Evolutionary conservation across 1,140 invertebrate genomes (phyloP).

Genomic region (Oscheius sp.): DNA sequence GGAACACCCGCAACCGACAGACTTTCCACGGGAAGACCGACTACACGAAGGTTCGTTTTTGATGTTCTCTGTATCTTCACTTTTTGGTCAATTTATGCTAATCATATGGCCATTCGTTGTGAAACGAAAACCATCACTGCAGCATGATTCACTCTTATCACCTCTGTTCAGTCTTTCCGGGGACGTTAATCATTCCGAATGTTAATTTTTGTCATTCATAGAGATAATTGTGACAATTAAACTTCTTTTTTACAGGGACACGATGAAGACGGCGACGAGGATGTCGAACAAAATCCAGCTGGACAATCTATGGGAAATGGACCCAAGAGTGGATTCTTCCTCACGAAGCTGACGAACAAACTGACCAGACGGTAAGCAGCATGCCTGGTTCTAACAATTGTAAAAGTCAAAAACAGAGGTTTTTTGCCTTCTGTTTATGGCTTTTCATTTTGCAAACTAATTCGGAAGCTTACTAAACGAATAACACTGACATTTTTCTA

Average conservation of each 20-base stretch:
- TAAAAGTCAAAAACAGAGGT: neutral
- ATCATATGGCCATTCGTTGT: neutral
- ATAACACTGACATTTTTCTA: neutral
- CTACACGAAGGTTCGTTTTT: constrained; percentile 49
- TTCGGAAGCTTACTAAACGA: constrained; percentile 6
- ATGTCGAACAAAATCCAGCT: constrained; percentile 24
- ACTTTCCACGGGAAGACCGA: constrained; percentile 61
- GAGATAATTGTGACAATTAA: no score
- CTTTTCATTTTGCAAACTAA: no score
- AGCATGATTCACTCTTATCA: neutral
- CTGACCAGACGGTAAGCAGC: constrained; percentile 54
- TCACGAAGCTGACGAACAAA: constrained; percentile 56
- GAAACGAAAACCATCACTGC: constrained; percentile 3
- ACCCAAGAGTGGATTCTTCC: constrained; percentile 50
- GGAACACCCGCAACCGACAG: constrained; percentile 56
- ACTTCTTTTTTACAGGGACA: constrained; percentile 35
- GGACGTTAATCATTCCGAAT: no score
- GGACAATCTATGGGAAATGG: constrained; percentile 4
- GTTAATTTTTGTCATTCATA: no score
- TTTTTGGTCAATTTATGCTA: constrained; percentile 2
- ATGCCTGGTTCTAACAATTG: neutral
- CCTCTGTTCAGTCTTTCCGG: no score
- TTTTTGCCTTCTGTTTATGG: neutral
- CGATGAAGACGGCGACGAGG: constrained; percentile 51
- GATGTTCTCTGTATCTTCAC: neutral